Base-by-base conservation (phyloP, 2,797 vertebrate species). In the Poeciliopsis gracilis region DNA sequence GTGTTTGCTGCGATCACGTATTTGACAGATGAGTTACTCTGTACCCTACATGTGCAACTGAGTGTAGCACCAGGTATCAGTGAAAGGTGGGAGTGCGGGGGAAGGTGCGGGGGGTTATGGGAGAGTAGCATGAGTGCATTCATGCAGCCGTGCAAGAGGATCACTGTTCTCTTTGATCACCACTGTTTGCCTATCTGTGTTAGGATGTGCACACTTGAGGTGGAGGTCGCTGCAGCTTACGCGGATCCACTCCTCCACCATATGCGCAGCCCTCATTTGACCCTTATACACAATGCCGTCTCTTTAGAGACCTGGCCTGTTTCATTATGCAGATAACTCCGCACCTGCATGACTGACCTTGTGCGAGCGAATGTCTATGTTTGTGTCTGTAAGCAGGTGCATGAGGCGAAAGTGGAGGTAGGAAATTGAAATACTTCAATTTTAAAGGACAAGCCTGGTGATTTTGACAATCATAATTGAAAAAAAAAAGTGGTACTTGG, bases 321-420 rank as follows among this genome's bases (percentile, higher is more conserved):
- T 97, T 97, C 97, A 97, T 97, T 97, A 97, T 97, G 97, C 97
- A 97, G 96, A 97, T 96, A 96, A 96, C 96, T 95, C 96, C 96
- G 96, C 97, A 96, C 95, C 97, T 96, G 97, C 96, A 96, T 96
- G 96, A 95, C 96, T 96, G 91, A 91, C 93, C 92, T 90, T 96
- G 86, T 82, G 79, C 83, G 84, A 41, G 66, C 70, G 79, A 53
- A 66, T 47, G 72, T 80, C 87, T 82, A 87, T 89, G 82, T 91
- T 88, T 87, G 47, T 82, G 84, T 87, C 77, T 84, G 86, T 88
- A 85, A 90, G 87, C 90, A 91, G 90, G 87, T 93, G 92, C 88
- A 85, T 74, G 61, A 66, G 72, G 85, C 74, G 46, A 82, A 79
- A 85, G 84, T 6, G 73, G 10, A 51, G 43, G 78, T 67, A 55